Conservation (phyloP, 1,140 invertebrate species). For the Pseudomyrmex flavicornis region DNA sequence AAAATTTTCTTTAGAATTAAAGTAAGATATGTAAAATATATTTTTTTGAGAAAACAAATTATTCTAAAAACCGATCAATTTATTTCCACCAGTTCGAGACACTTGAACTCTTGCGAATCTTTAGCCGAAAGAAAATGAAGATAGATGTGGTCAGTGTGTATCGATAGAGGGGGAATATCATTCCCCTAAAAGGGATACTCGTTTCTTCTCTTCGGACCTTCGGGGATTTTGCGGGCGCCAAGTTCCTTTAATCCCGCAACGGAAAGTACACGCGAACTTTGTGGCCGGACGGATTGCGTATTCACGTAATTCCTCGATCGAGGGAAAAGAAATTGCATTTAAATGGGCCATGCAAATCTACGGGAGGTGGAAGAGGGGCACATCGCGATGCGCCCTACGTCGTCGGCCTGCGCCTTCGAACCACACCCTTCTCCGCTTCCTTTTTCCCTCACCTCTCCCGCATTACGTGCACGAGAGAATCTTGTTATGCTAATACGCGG, state of each 20-base stretch:
- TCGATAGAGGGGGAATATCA: slow-evolving; percentile 4
- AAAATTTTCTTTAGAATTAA: no score
- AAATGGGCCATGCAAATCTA: slow-evolving; percentile 76
- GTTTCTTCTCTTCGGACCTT: not conserved
- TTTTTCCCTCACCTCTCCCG: not conserved
- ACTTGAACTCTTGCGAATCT: not conserved
- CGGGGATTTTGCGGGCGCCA: slow-evolving; percentile 14
- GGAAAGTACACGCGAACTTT: slow-evolving; percentile 31
- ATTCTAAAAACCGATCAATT: no score
- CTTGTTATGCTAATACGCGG: slow-evolving; percentile 73
- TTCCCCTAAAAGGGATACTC: not conserved
- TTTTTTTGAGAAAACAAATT: no score
- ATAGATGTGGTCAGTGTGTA: not conserved
- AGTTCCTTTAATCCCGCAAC: slow-evolving; percentile 56
- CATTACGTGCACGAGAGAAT: slow-evolving; percentile 69
- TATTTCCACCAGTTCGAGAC: not conserved
- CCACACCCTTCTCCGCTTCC: not conserved
- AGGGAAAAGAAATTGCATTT: slow-evolving; percentile 75
- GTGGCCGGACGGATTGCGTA: slow-evolving; percentile 63
- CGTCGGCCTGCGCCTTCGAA: slow-evolving; percentile 10
- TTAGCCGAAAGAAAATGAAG: not conserved
- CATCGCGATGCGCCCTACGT: slow-evolving; percentile 34
- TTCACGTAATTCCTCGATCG: slow-evolving; percentile 75
- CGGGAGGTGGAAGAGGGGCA: not conserved
- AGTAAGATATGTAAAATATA: no score